Base-by-base conservation (phyloP, 2,797 vertebrate genomes). In the Brotula barbata region DNA sequence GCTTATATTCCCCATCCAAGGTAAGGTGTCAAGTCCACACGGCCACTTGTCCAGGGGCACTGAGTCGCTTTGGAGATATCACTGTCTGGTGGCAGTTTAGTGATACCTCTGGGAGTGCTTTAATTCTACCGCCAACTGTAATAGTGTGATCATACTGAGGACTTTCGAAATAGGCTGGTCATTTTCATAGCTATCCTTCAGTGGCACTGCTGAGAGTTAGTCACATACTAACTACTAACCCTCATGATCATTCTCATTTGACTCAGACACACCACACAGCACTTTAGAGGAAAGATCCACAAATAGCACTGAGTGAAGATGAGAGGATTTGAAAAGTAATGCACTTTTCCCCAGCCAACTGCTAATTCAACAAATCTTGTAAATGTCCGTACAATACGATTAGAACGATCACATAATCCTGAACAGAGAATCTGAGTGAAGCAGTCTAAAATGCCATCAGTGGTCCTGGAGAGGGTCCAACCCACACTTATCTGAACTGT, bases 1-100 rank as follows among this genome's bases (percentile, higher is more conserved):
- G 69, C 65, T 85, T 76, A 83, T 80, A 65, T 92, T 92, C 23
- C 91, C 91, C 91, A 92, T 92, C 71, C 75, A 76, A 75, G 47
- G 70, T 45, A n/a, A 16, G 44, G 39, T 17, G 43, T 36, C 3
- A 6, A 65, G 57, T 83, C 73, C 49, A 40, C 53, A 56, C 73
- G 42, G 71, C 45, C 12, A 40, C 46, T 6, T n/a, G 20, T 79
- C 60, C 68, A n/a, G 55, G 20, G 46, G 43, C 22, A 2, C 13
- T 0, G 34, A 20, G 15, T 14, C 15, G 17, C 40, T 34, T 17
- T 19, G 39, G 10, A 14, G 25, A 12, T 39, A n/a, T 34, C 36
- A n/a, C 21, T 19, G 57, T 23, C 56, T 21, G 25, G 28, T 33
- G 39, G 14, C 34, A 7, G 21, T 31, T 40, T 11, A 19, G 11